phyloP scores from a whole-genome alignment of 37 sponge, comb jelly and placozoan species.

The Halichondria panicea region DNA sequence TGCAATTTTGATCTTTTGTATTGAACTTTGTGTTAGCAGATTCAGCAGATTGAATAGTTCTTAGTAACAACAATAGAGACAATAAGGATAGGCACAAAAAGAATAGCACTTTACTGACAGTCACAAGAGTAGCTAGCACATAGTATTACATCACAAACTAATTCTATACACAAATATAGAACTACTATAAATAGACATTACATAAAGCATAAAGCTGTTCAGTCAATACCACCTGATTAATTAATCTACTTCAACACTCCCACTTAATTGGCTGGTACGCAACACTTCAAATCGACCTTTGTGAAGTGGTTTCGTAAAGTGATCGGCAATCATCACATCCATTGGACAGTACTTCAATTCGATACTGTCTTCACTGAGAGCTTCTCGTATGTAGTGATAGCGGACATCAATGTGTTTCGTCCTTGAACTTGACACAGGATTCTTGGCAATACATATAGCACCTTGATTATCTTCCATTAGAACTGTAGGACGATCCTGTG shows the following conservation, averaged over 20 bases:
- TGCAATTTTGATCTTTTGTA: background rate
- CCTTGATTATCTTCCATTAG: slow-evolving; percentile 58
- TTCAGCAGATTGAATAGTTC: background rate
- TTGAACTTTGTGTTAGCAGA: slow-evolving; percentile 5
- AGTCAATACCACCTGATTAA: no score
- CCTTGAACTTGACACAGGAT: slow-evolving; percentile 11
- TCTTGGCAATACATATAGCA: slow-evolving; percentile 35
- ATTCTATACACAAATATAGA: no score
- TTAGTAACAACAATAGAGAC: no score
- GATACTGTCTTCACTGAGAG: slow-evolving; percentile 8
- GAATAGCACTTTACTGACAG: no score
- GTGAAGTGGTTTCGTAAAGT: slow-evolving; percentile 32
- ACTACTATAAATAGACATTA: no score
- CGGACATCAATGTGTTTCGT: slow-evolving; percentile 47
- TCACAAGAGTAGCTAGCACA: no score
- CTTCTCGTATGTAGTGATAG: slow-evolving; percentile 48
- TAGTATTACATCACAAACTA: no score
- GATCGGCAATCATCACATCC: slow-evolving; percentile 40
- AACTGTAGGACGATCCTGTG: background rate
- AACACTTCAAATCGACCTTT: slow-evolving; percentile 28
- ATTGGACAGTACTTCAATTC: slow-evolving; percentile 36
- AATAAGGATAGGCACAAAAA: no score
- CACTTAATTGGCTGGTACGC: no score
- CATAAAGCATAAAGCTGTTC: no score
- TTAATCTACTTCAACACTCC: no score